phyloP scores from a whole-genome alignment of 2,113 vertebrate species.

The Steatornis caripensis region DNA sequence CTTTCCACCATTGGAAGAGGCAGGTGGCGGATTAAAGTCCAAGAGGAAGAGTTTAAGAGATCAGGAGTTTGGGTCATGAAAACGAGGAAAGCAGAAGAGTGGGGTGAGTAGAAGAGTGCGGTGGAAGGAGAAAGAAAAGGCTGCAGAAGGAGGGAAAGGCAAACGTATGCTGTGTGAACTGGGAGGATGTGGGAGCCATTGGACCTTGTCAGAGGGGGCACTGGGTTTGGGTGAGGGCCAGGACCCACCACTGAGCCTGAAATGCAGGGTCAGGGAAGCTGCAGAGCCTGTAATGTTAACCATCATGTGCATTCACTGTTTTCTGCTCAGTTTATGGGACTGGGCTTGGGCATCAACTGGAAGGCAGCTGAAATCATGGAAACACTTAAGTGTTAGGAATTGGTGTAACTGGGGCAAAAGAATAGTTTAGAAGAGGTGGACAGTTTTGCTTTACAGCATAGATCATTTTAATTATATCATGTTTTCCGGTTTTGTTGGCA shows the following conservation, averaged over 20 bases:
- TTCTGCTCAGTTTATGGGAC: neutral
- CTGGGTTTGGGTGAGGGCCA: fast-evolving
- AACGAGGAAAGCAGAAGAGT: neutral
- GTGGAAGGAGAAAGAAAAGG: neutral
- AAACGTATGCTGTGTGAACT: neutral
- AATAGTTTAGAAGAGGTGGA: neutral
- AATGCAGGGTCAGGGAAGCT: neutral
- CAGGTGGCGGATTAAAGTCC: neutral
- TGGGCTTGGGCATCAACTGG: neutral
- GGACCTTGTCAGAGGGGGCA: neutral
- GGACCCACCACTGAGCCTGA: neutral
- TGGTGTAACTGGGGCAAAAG: neutral
- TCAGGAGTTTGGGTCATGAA: neutral
- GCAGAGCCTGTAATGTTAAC: neutral
- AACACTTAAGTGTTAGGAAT: neutral
- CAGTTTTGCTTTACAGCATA: neutral
- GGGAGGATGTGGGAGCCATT: neutral
- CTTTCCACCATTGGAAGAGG: neutral
- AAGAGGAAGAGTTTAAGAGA: neutral
- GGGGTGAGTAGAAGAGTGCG: neutral
- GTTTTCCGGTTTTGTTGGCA: constrained; percentile 28
- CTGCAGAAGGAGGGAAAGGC: neutral
- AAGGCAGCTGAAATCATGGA: neutral
- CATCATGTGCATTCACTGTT: fast-evolving
- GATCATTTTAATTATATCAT: neutral